Evolutionary conservation across 2,113 vertebrate genomes (phyloP), one percentile per base, ranked within the genome.

Genomic region (Ctenodactylus gundi): DNA sequence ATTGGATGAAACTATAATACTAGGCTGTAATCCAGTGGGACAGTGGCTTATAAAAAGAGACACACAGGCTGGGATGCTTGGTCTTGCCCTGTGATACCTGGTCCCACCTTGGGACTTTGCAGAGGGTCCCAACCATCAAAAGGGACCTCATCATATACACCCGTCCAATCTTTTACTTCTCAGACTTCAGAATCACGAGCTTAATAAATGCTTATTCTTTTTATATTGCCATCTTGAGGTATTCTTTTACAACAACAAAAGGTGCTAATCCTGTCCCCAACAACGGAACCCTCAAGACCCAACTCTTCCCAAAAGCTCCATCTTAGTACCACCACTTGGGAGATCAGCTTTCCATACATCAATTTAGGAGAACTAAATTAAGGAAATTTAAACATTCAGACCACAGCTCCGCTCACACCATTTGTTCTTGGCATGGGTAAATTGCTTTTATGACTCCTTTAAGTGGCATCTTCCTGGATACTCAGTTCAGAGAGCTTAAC

Each of bases 401-500:
- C n/a, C 46, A 90, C 31, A n/a, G 4, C 53, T 25, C 21, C 85
- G 51, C 49, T 94, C 72, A 77, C 62, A 82, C 31, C 58, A 68
- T 36, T 41, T 23, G 65, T 46, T 70, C 25, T 65, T 87, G 46
- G 49, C 39, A 62, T 75, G 39, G 12, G 90, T 51, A 93, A 91
- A 91, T 91, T 41, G 67, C 58, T 93, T 83, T 65, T 53, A 91
- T 15, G 36, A 57, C 73, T 89, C 34, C 87, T 93, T 73, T 77
- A 60, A 57, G 29, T 44, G 41, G 80, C 73, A 86, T 65, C 57
- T 93, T 53, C 73, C 46, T 18, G 46, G 62, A 72, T 39, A 90
- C n/a, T 58, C 53, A 65, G 44, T 41, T 83, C 39, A 85, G 58
- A 90, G 58, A 73, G 21, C 70, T 0, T 11, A 8, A 11, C 44